These are phyloP conservation scores for Drosophila oshimai DNA, from an alignment of 1,140 invertebrate genomes.

Conservation along the genomic window DNA sequence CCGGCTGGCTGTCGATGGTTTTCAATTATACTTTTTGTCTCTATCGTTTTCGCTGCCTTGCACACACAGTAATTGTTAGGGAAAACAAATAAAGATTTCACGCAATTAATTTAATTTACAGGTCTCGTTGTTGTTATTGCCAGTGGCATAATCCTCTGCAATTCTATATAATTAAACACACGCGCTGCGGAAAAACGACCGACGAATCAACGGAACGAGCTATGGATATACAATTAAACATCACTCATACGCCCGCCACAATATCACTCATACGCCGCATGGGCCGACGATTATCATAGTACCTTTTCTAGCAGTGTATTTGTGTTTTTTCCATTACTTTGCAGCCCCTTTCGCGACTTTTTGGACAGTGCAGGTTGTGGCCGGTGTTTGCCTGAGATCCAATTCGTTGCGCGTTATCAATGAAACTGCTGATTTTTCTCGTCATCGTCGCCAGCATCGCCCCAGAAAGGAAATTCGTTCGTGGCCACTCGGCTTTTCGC, in stretches of 20 bases:
- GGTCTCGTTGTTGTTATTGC: slow-evolving; percentile 4
- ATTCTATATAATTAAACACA: slow-evolving; percentile 50
- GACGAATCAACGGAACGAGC: background rate
- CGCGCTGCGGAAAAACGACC: slow-evolving; percentile 31
- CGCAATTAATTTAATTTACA: slow-evolving; percentile 34
- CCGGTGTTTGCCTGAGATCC: slow-evolving; percentile 52
- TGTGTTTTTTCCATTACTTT: slow-evolving; percentile 19
- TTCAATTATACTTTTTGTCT: background rate
- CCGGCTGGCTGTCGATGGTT: background rate
- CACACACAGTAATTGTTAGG: background rate
- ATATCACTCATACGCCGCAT: slow-evolving; percentile 7
- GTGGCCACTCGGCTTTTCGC: slow-evolving; percentile 8
- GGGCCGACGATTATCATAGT: background rate
- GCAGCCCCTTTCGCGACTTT: slow-evolving; percentile 5
- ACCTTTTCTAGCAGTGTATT: background rate
- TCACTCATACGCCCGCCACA: slow-evolving; percentile 9
- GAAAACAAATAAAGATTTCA: background rate
- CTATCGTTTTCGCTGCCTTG: background rate
- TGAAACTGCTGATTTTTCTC: slow-evolving; percentile 78
- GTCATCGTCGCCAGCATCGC: slow-evolving; percentile 73
- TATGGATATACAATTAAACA: background rate
- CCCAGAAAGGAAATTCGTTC: slow-evolving; percentile 45
- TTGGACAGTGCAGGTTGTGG: slow-evolving; percentile 21
- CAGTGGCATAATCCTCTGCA: background rate
- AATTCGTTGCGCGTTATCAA: slow-evolving; percentile 76